Conservation (phyloP, 2,888 invertebrate species). For the Nomada goodeniana region DNA sequence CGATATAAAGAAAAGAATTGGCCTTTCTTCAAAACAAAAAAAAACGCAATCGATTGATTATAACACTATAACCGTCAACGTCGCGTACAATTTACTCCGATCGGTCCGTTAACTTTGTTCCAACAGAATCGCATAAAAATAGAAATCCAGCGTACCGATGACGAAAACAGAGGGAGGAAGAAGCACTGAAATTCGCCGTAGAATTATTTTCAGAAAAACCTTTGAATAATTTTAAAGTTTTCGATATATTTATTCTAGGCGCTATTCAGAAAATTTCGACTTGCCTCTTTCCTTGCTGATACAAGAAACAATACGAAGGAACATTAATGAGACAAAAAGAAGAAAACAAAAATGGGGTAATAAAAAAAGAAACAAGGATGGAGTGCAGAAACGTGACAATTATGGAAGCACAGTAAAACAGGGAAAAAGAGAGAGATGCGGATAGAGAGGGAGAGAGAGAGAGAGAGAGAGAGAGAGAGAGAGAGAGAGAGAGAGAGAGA, state of each 20-base stretch:
- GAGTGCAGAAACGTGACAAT: too few species aligned
- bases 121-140: conserved; percentile 20
- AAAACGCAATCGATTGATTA: neutral
- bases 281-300: too few species aligned
- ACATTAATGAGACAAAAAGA: neutral
- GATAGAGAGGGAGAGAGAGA: neutral
- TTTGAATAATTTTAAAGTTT: conserved; percentile 5
- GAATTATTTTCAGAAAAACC: neutral
- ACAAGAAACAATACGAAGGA: too few species aligned
- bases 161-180: neutral
- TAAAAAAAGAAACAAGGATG: too few species aligned
- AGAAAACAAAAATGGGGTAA: neutral
- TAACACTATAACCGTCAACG: neutral
- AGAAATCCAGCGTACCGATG: conserved; percentile 9
- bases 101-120: neutral
- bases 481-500: neutral
- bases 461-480: neutral
- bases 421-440: neutral
- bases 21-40: neutral
- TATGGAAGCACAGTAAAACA: too few species aligned
- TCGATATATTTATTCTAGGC: conserved; percentile 3
- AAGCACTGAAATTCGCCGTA: neutral
- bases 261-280: neutral
- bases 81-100: neutral
- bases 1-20: too few species aligned